These are phyloP conservation scores for Xyliphius kryptos DNA, from an alignment of 2,113 vertebrate species.

Conservation along the genomic window DNA sequence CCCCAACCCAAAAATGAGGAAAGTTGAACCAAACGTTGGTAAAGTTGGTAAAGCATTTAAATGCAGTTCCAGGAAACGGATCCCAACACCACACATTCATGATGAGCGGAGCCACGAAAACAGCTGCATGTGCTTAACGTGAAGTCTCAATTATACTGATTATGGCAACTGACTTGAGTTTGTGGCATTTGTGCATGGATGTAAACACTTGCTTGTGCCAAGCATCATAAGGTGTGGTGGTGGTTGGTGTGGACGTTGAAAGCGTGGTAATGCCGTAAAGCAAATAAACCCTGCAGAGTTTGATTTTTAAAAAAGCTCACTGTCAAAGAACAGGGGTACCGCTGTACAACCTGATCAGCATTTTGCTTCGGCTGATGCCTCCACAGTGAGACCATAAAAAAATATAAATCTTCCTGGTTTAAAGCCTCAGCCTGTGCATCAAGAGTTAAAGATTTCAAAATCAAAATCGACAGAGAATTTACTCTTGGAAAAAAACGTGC, in stretches of 20 bases:
- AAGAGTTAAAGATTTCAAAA: conserved; percentile 5
- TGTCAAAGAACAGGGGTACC: no score
- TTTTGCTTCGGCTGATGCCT: not conserved
- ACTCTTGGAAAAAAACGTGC: conserved; percentile 48
- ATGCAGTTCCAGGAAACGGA: no score
- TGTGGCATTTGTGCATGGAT: conserved; percentile 15
- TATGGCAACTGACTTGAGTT: conserved; percentile 5
- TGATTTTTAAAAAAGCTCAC: not conserved
- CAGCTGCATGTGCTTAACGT: conserved; percentile 4
- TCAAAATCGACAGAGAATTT: conserved; percentile 32
- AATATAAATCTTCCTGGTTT: not conserved
- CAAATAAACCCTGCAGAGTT: not conserved
- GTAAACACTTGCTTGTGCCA: conserved; percentile 32
- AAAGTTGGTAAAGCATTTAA: no score
- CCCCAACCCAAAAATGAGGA: no score
- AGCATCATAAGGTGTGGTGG: conserved; percentile 5
- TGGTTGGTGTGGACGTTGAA: not conserved
- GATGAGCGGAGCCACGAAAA: not conserved
- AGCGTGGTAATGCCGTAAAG: conserved; percentile 14
- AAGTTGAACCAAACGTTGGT: no score
- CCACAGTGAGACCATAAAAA: conserved; percentile 8
- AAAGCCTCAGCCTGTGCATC: not conserved
- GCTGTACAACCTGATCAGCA: not conserved
- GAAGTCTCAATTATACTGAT: not conserved
- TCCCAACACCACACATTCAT: no score